Conservation (phyloP, 2,888 invertebrate genomes). For the Tanytarsus gracilentus region DNA sequence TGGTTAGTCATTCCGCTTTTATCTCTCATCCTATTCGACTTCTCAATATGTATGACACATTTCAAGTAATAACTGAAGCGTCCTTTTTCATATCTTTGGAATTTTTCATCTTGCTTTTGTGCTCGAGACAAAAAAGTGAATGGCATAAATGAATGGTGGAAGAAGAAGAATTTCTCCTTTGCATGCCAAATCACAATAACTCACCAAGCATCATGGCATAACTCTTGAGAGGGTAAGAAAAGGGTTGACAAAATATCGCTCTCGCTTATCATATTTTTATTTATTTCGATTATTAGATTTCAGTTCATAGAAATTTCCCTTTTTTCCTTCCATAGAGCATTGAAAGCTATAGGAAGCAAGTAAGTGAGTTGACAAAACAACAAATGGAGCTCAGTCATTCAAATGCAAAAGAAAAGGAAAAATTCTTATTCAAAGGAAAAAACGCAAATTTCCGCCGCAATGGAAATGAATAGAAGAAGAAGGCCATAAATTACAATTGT, state of each 20-base stretch:
- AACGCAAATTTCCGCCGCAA: constrained; percentile 25
- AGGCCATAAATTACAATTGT: constrained; percentile 24
- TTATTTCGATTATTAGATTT: constrained; percentile 24
- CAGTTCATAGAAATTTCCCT: constrained; percentile 12
- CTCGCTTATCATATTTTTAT: constrained; percentile 5
- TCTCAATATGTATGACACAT: too few species aligned
- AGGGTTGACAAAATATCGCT: constrained; percentile 17
- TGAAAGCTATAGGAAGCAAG: neutral
- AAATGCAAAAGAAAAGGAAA: neutral
- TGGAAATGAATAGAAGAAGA: constrained; percentile 1
- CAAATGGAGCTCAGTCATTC: constrained; percentile 10
- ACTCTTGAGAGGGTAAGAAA: neutral
- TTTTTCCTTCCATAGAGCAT: neutral
- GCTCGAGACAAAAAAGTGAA: neutral
- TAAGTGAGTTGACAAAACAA: neutral
- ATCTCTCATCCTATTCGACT: neutral
- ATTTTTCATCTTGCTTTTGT: neutral
- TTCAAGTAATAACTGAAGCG: neutral
- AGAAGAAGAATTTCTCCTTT: neutral
- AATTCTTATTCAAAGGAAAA: constrained; percentile 3
- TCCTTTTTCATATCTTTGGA: neutral
- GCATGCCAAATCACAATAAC: constrained; percentile 17
- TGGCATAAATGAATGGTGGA: neutral
- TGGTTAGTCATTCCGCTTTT: constrained; percentile 9
- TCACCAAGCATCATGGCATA: neutral